These are phyloP conservation scores for Cheilosia grossa DNA, from an alignment of 2,888 invertebrate species.

Conservation along the genomic window DNA sequence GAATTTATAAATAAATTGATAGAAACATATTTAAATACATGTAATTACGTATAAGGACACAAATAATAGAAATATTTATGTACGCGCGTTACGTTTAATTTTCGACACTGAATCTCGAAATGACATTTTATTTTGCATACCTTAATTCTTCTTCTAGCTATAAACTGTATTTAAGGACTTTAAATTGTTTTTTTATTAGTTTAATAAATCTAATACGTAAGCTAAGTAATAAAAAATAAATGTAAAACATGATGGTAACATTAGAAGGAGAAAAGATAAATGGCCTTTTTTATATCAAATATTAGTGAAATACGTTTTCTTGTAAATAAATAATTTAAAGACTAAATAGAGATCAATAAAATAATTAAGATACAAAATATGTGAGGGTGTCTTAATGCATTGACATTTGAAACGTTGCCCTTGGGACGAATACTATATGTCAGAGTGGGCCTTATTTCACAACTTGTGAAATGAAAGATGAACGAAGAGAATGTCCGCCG, in stretches of 20 bases:
- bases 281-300: constrained; percentile 75
- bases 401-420: not conserved
- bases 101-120: constrained; percentile 52
- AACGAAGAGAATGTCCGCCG: too few relatives aligned
- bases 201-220: constrained; percentile 17
- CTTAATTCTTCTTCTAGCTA: constrained; percentile 12
- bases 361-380: constrained; percentile 49
- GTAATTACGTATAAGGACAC: constrained; percentile 11
- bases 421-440: not conserved
- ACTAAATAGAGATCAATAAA: constrained; percentile 68
- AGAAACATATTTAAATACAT: constrained; percentile 15
- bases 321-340: constrained; percentile 72
- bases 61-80: constrained; percentile 41
- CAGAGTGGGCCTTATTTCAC: too few relatives aligned
- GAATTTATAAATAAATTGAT: constrained; percentile 16
- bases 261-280: constrained; percentile 53
- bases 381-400: constrained; percentile 1
- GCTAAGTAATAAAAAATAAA: constrained; percentile 18
- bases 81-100: constrained; percentile 46
- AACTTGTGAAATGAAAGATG: too few relatives aligned
- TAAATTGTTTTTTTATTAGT: not conserved
- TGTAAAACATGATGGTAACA: constrained; percentile 53
- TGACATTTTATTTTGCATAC: constrained; percentile 9
- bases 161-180: constrained; percentile 5
- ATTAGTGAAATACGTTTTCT: constrained; percentile 69